A percentile compares a stretch with the other conserved stretches of the same genome.
Conservation (phyloP, 2,797 vertebrate genomes). For the Liasis olivaceus region DNA sequence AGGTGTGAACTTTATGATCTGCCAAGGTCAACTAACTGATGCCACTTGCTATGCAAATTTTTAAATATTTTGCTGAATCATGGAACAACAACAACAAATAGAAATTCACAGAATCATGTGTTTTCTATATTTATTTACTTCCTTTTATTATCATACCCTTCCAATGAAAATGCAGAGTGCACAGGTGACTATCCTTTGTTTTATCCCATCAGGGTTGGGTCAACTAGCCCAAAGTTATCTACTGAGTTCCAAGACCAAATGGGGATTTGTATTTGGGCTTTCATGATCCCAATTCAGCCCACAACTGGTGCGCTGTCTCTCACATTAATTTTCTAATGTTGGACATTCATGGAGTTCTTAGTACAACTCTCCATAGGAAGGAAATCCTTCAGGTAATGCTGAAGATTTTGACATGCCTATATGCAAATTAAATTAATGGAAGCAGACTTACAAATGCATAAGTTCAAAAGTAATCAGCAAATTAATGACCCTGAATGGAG, state of each 20-base stretch:
- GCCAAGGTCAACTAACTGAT: neutral
- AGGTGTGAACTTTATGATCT: neutral
- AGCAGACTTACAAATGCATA: conserved; percentile 23
- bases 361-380: neutral
- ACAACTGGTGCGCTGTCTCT: neutral
- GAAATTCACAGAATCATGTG: neutral
- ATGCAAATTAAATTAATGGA: conserved; percentile 19
- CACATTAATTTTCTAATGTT: neutral
- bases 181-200: neutral
- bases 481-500: conserved; percentile 16
- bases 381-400: neutral
- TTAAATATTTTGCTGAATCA: neutral
- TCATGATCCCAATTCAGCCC: neutral
- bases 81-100: neutral
- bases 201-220: neutral
- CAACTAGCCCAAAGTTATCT: neutral
- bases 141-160: neutral
- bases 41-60: neutral
- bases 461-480: conserved; percentile 45
- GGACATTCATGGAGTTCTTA: neutral
- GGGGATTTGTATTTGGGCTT: neutral
- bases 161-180: neutral
- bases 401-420: neutral
- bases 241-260: neutral
- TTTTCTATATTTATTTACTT: neutral